Base-by-base conservation (phyloP, 2,113 vertebrate species). In the Takifugu bimaculatus region DNA sequence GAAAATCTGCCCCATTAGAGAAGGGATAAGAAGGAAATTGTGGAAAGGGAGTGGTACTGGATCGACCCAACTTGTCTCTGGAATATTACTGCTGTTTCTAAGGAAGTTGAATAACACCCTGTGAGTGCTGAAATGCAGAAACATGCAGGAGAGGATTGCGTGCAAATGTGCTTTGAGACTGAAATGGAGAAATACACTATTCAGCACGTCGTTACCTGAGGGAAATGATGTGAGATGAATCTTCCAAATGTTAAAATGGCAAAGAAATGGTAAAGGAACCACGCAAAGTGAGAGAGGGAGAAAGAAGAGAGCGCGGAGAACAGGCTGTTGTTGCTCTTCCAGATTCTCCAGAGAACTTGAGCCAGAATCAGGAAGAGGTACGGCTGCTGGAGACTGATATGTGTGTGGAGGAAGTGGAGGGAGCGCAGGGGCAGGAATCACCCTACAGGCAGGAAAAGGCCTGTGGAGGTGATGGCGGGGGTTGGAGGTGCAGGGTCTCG, bases 341-440 rank as follows among this genome's bases (percentile, higher is more conserved):
- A 42, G 28, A 35, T 72, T 62, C 59, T 81, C 80, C 75, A 81
- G 64, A 77, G 74, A 82, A 82, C 82, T 82, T 71, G 72, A 84
- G 72, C 64, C 65, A 56, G 51, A 58, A 60, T 82, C 85, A 87
- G 87, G 87, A 89, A 87, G 75, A 80, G 82, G 75, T 60, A 70
- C 68, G 73, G 82, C 87, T 89, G 87, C 79, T 78, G 67, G 60
- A 77, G 78, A 74, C 87, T 84, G 87, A 89, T 89, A 89, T 83
- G 87, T 89, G 81, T 83, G 78, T 68, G 79, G 72, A 85, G 87
- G 87, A 89, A 89, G 80, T 85, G 74, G 58, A 80, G 70, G 74
- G 83, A 82, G 76, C 71, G 60, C 66, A 65, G 63, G 85, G 85
- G 74, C 82, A 84, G 85, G 82, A 86, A 80, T 88, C 84, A 79